Percentiles rank a stretch among this genome's conserved stretches.
phyloP scores from a whole-genome alignment of 2,888 invertebrate genomes.

The Punctoribates punctum region DNA sequence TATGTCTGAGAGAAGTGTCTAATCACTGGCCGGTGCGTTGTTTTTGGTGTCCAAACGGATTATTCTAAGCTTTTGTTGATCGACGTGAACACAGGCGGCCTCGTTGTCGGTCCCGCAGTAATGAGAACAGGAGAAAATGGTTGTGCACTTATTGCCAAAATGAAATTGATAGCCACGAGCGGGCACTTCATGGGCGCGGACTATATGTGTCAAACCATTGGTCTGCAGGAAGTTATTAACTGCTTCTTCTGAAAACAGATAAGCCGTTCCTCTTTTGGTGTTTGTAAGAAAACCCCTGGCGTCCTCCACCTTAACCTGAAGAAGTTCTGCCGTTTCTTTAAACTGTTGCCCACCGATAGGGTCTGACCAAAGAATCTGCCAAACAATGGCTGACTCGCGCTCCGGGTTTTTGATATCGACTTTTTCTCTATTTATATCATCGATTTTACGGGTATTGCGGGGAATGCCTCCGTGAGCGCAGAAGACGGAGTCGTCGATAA shows the following conservation, averaged over 20 bases:
- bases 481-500: conserved; percentile 69
- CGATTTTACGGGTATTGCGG: conserved; percentile 52
- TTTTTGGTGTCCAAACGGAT: conserved; percentile 60
- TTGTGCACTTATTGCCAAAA: conserved; percentile 65
- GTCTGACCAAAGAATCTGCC: conserved; percentile 77
- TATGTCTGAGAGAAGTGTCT: too few relatives aligned
- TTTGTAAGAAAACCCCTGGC: conserved; percentile 64
- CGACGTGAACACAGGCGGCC: conserved; percentile 66
- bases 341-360: conserved; percentile 44
- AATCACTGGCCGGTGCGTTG: conserved; percentile 35
- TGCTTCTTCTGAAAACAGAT: conserved; percentile 66
- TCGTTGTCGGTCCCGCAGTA: conserved; percentile 71
- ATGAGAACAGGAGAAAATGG: conserved; percentile 70
- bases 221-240: conserved; percentile 64
- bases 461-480: conserved; percentile 77
- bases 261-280: conserved; percentile 66
- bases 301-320: neutral
- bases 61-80: conserved; percentile 64
- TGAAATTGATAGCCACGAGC: conserved; percentile 59
- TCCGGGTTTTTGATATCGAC: conserved; percentile 64
- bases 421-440: conserved; percentile 63
- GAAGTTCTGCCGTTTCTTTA: conserved; percentile 40
- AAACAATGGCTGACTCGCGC: conserved; percentile 66
- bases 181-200: conserved; percentile 71
- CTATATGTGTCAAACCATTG: conserved; percentile 66